Conservation (phyloP, 2,888 invertebrate species). For the Dynastes tityus region DNA sequence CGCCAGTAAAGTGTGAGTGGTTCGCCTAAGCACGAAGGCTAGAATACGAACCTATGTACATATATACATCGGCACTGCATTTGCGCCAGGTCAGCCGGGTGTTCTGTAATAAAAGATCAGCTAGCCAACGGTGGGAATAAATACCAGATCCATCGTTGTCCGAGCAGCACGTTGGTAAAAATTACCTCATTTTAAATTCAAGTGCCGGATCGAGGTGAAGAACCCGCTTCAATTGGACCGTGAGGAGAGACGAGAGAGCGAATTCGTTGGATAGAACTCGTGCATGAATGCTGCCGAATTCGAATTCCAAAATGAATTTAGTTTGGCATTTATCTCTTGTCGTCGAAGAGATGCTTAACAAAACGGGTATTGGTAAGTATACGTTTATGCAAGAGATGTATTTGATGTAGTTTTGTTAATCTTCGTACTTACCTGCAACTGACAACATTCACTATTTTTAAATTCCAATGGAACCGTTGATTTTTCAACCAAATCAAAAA, state of each 20-base stretch:
- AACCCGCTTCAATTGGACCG: constrained; percentile 21
- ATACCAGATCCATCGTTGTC: constrained; percentile 29
- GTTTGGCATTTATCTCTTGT: constrained; percentile 12
- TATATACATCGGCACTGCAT: constrained; percentile 17
- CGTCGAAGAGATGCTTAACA: neutral
- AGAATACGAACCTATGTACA: constrained; percentile 3
- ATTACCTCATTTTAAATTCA: constrained; percentile 45
- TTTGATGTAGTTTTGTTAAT: no score
- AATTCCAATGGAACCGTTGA: no score
- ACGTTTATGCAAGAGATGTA: no score
- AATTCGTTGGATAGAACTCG: constrained; percentile 6
- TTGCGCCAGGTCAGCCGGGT: constrained; percentile 28
- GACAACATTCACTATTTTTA: no score
- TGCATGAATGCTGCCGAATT: constrained; percentile 4
- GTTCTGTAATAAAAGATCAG: constrained; percentile 37
- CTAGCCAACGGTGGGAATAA: constrained; percentile 36
- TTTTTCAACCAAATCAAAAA: no score
- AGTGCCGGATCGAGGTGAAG: constrained; percentile 34
- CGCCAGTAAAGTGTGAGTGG: constrained; percentile 26
- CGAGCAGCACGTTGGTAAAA: constrained; percentile 16
- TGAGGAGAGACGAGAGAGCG: neutral
- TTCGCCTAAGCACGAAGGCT: neutral
- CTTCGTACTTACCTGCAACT: no score
- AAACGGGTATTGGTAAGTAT: neutral
- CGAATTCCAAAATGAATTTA: constrained; percentile 31